Conservation (phyloP, 64 coral and sea anemone species). For the Montipora efflorescens region DNA sequence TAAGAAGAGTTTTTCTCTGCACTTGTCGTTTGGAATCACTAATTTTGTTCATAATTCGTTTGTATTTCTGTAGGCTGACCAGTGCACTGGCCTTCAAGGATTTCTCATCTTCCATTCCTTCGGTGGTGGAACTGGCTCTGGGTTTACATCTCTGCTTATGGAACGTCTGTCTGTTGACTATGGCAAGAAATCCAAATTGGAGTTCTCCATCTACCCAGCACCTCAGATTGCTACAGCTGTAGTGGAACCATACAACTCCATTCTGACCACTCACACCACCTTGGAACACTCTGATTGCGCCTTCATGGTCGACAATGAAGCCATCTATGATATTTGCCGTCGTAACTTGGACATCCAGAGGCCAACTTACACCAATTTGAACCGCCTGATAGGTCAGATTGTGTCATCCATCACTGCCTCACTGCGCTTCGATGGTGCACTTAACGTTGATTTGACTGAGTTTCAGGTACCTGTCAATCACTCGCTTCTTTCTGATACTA, state of each 20-base stretch:
- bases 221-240: constrained; percentile 3
- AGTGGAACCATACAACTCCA: constrained; percentile 1
- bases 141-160: background rate
- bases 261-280: constrained; percentile 5
- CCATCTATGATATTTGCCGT: constrained; percentile 9
- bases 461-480: background rate
- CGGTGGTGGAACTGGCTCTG: background rate
- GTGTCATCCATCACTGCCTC: background rate
- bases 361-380: background rate
- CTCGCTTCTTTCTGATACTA: too few species aligned
- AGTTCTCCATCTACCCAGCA: background rate
- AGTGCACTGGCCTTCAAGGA: background rate
- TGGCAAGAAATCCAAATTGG: background rate
- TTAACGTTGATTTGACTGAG: constrained; percentile 1
- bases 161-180: constrained; percentile 1
- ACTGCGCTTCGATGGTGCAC: background rate
- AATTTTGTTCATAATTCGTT: too few species aligned
- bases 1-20: too few species aligned
- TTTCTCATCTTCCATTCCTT: constrained; percentile 8
- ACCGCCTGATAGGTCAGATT: background rate
- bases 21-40: too few species aligned
- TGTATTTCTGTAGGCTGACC: background rate
- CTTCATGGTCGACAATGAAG: background rate
- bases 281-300: background rate
- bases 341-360: background rate